A percentile compares a stretch with the other conserved stretches of the same genome.
phyloP scores from a whole-genome alignment of 64 coral and sea anemone species.

The Dendronephthya gigantea region DNA sequence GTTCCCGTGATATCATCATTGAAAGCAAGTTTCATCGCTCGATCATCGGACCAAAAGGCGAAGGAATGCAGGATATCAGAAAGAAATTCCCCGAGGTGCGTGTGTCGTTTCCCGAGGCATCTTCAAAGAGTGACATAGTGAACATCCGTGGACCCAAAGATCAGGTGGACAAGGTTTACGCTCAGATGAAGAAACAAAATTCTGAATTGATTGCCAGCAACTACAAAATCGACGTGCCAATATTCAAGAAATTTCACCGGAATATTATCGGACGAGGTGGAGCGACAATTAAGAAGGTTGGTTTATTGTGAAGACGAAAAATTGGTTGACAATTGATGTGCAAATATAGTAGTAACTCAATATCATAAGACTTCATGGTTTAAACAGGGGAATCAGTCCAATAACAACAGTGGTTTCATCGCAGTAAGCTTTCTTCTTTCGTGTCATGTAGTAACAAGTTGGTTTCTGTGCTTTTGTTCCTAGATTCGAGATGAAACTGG shows the following conservation, averaged over 20 bases:
- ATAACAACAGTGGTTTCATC: too few relatives aligned
- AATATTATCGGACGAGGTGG: slow-evolving; percentile 95
- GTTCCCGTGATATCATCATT: slow-evolving; percentile 81
- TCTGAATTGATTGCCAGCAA: slow-evolving; percentile 88
- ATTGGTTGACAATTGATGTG: not conserved
- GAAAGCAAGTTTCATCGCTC: slow-evolving; percentile 82
- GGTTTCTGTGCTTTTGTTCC: not conserved
- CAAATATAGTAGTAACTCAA: too few relatives aligned
- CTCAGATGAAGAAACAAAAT: slow-evolving; percentile 82
- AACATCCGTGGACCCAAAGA: slow-evolving; percentile 72
- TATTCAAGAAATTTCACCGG: slow-evolving; percentile 97
- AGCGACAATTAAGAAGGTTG: slow-evolving; percentile 82
- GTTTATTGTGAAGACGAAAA: not conserved
- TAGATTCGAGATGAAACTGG: slow-evolving; percentile 97
- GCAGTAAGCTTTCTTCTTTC: too few relatives aligned
- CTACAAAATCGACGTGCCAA: slow-evolving; percentile 63
- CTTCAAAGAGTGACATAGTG: slow-evolving; percentile 69
- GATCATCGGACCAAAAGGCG: slow-evolving; percentile 82
- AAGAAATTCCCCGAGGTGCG: slow-evolving; percentile 87
- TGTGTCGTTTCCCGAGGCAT: slow-evolving; percentile 81
- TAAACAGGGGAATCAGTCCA: too few relatives aligned
- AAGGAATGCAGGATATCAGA: slow-evolving; percentile 79
- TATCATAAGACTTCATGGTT: too few relatives aligned
- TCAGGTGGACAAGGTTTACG: slow-evolving; percentile 83
- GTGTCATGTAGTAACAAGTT: too few relatives aligned